Evolutionary conservation across 1,140 invertebrate genomes (phyloP).

Genomic region (Drusus annulatus): DNA sequence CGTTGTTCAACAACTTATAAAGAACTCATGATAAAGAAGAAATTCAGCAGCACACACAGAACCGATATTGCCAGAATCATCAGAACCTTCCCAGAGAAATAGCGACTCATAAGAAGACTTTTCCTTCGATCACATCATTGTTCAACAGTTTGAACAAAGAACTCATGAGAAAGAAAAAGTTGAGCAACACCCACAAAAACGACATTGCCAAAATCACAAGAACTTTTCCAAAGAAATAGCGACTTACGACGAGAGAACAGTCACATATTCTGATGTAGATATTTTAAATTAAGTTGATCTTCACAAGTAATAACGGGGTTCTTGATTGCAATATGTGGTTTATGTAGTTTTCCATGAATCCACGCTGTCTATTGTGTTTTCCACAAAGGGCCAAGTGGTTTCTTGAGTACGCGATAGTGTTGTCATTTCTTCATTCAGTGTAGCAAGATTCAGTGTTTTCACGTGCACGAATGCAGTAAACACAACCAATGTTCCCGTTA

Average conservation of each 20-base stretch:
- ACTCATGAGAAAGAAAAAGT: neutral
- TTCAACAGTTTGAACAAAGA: neutral
- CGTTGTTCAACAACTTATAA: neutral
- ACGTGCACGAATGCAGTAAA: neutral
- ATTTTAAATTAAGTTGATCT: constrained; percentile 17
- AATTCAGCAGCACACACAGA: neutral
- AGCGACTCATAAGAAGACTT: too few relatives aligned
- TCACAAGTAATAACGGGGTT: neutral
- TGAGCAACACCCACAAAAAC: neutral
- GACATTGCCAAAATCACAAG: constrained; percentile 8
- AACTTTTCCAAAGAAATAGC: constrained; percentile 8
- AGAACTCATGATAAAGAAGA: neutral
- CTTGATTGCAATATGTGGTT: neutral
- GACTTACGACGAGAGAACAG: neutral
- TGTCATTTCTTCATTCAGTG: neutral
- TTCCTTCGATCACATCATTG: neutral
- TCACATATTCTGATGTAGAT: constrained; percentile 14
- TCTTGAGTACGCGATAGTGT: neutral
- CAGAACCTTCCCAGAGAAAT: constrained; percentile 7
- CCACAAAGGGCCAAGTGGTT: neutral
- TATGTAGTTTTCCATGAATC: neutral
- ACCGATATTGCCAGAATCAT: constrained; percentile 1
- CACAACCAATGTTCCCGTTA: neutral
- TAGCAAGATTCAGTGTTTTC: neutral
- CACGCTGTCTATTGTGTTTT: neutral